These are phyloP conservation scores for Nebria ingens DNA, from an alignment of 1,140 invertebrate species.

Conservation along the genomic window DNA sequence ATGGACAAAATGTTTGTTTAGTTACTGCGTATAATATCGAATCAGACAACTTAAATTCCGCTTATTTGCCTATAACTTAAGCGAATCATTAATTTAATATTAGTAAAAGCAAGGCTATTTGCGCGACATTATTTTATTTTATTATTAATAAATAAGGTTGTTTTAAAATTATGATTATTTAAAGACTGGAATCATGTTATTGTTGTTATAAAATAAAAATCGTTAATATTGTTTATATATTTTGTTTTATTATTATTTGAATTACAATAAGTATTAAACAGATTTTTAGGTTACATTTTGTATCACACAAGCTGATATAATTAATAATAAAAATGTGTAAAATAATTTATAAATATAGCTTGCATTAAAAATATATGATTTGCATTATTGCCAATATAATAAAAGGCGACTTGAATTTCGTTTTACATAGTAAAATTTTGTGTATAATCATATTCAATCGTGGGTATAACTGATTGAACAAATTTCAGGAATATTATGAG, in stretches of 20 bases:
- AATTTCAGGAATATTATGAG: constrained; percentile 99
- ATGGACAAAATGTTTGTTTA: constrained; percentile 35
- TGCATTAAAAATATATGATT: neutral
- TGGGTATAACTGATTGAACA: constrained; percentile 98
- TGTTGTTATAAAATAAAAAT: too few relatives aligned
- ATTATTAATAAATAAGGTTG: too few relatives aligned
- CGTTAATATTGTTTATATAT: too few relatives aligned
- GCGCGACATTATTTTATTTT: too few relatives aligned
- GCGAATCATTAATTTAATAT: too few relatives aligned
- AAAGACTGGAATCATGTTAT: too few relatives aligned
- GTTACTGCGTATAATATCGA: constrained; percentile 17
- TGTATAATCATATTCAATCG: constrained; percentile 99
- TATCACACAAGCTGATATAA: constrained; percentile 1
- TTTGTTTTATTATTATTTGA: too few relatives aligned
- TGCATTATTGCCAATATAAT: neutral
- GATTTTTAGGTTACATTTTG: too few relatives aligned
- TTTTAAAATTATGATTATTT: too few relatives aligned
- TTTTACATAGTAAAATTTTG: constrained; percentile 84
- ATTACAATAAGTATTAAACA: too few relatives aligned
- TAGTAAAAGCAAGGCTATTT: too few relatives aligned
- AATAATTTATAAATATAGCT: neutral
- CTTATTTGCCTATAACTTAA: neutral
- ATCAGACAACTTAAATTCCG: neutral
- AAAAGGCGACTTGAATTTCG: neutral
- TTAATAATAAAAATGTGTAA: constrained; percentile 1